Evolutionary conservation across 2,113 vertebrate species (phyloP), one percentile per base, ranked within the genome.

Genomic region (Nipponia nippon): DNA sequence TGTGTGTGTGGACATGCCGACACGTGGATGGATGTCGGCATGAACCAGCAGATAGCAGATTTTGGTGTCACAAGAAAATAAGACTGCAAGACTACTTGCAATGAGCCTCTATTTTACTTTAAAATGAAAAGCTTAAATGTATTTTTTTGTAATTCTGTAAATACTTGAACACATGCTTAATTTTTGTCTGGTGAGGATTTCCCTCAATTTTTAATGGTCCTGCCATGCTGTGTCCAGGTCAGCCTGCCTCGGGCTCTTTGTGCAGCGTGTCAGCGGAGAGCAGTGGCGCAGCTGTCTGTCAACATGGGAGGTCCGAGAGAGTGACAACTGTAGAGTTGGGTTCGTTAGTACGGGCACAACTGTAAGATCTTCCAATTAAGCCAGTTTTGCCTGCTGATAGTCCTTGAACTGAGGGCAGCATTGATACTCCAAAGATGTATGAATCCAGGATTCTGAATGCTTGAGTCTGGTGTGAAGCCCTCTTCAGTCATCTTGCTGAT

Each of bases 21-120:
- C n/a, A 27, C 0, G 0, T 13, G 34, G 25, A 40, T 13, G 30
- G 56, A 59, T 36, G 11, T n/a, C 34, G 46, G 63, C 25, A 8
- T 6, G 25, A 53, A 22, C 36, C n/a, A 46, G 27, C 5, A 40
- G 21, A 32, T 2, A 23, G 11, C 4, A 36, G 59, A 21, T 82
- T 63, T 65, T 76, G 29, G 13, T 47, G 56, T 47, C 13, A 29
- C 9, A 26, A 25, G 32, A 78, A 73, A 16, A 21, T 13, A 73
- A 29, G 29, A 38, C 42, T 75, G 17, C 11, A 46, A 34, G 65
- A n/a, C 11, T 75, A 9, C 16, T 75, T 58, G 22, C 23, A 15
- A 1, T 17, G 16, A 69, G 9, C 23, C 52, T 46, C 18, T 34
- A 3, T 44, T 63, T 75, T 23, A 36, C 56, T 30, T 76, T 11